Conservation (phyloP, 2,888 invertebrate species). For the Troides oblongomaculatus region DNA sequence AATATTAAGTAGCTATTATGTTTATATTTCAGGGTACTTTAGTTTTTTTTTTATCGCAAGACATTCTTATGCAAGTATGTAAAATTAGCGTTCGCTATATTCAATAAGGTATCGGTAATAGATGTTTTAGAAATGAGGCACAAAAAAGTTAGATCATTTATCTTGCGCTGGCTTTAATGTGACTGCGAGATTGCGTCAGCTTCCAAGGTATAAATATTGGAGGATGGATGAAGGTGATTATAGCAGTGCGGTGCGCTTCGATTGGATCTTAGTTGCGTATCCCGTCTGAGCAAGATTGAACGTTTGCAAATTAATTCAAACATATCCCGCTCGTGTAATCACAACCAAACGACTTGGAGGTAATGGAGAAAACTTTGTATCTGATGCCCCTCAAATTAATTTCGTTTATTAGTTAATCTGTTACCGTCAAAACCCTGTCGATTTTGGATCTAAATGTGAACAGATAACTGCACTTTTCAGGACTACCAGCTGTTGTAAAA, state of each 20-base stretch:
- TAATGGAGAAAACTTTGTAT: too few species aligned
- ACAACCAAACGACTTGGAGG: too few species aligned
- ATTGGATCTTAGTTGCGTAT: slow-evolving; percentile 11
- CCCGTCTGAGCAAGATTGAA: slow-evolving; percentile 18
- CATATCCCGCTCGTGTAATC: background rate
- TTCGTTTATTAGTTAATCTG: too few species aligned
- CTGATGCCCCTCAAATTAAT: too few species aligned
- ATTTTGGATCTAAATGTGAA: too few species aligned
- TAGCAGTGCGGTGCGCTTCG: slow-evolving; percentile 4
- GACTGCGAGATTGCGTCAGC: slow-evolving; percentile 1
- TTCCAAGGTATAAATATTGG: slow-evolving; percentile 14
- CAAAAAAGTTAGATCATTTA: slow-evolving; percentile 5
- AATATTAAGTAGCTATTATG: too few species aligned
- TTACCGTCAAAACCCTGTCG: too few species aligned
- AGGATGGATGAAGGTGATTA: slow-evolving; percentile 16
- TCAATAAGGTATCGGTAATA: background rate
- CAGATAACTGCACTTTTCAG: too few species aligned
- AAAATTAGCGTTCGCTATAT: background rate
- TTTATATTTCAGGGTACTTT: too few species aligned
- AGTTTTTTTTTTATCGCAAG: too few species aligned
- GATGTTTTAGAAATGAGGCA: background rate
- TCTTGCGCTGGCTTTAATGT: slow-evolving; percentile 5
- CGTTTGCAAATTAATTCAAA: background rate
- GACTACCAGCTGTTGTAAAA: too few species aligned
- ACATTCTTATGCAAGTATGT: too few species aligned